Percentiles rank a stretch among this genome's conserved stretches.
These are phyloP conservation scores for Mormyrus proboscirostris DNA, from an alignment of 2,797 vertebrate genomes.

Conservation along the genomic window DNA sequence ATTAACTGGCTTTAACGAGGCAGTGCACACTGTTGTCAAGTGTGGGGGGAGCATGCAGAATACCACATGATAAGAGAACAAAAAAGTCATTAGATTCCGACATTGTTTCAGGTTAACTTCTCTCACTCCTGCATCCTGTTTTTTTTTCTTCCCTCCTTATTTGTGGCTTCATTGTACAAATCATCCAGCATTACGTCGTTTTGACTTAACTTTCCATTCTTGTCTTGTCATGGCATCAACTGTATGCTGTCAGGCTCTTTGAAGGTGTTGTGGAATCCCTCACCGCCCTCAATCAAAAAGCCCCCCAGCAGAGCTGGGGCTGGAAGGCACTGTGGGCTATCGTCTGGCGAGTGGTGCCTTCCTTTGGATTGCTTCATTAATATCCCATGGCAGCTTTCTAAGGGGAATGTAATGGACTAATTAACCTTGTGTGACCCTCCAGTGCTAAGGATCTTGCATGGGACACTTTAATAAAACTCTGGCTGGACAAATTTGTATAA, in stretches of 20 bases:
- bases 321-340: conserved; percentile 35
- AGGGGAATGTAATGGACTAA: conserved; percentile 60
- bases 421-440: conserved; percentile 64
- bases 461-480: conserved; percentile 19
- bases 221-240: background rate
- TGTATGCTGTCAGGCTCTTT: background rate
- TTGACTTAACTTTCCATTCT: background rate
- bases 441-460: background rate
- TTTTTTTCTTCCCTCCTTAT: background rate
- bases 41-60: background rate
- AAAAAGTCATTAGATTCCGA: conserved; percentile 37
- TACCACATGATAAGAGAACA: conserved; percentile 25
- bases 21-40: conserved; percentile 3
- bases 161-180: conserved; percentile 9
- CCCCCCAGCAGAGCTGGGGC: conserved; percentile 40
- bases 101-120: conserved; percentile 39
- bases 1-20: conserved; percentile 19
- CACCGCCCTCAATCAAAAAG: conserved; percentile 34
- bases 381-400: conserved; percentile 60
- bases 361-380: conserved; percentile 65
- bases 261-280: conserved; percentile 21
- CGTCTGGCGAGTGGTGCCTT: conserved; percentile 45
- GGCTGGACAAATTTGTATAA: background rate
- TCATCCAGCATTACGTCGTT: conserved; percentile 27
- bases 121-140: conserved; percentile 9